These are phyloP conservation scores for Lepus townsendii DNA, from an alignment of 2,797 vertebrate species.

Conservation along the genomic window DNA sequence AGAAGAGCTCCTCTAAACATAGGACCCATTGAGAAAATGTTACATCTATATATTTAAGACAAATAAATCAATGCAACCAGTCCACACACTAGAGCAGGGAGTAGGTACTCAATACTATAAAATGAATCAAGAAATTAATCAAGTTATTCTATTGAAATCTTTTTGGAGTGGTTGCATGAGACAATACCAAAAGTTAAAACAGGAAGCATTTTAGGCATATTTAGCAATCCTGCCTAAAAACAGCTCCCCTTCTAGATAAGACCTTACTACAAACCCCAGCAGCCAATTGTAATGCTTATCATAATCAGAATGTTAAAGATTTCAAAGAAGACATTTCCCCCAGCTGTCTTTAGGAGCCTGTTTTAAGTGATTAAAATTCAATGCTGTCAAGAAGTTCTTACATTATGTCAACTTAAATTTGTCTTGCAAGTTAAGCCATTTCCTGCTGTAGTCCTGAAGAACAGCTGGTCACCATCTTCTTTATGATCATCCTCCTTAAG, in stretches of 20 bases:
- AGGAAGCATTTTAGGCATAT: not conserved
- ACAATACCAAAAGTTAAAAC: not conserved
- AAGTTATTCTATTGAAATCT: conserved; percentile 29
- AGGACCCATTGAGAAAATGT: not conserved
- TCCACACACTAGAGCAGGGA: not conserved
- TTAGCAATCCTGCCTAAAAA: conserved; percentile 46
- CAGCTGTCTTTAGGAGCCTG: conserved; percentile 78
- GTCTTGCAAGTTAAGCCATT: conserved; percentile 81
- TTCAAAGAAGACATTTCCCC: conserved; percentile 78
- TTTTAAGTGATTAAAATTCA: conserved; percentile 85
- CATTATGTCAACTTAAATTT: conserved; percentile 85
- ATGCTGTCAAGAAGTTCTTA: conserved; percentile 83
- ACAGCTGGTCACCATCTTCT: conserved; percentile 78
- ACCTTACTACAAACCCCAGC: conserved; percentile 38
- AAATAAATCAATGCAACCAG: conserved; percentile 26
- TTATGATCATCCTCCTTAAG: conserved; percentile 64
- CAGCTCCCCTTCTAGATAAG: conserved; percentile 21
- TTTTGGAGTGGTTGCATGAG: not conserved
- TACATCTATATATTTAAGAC: not conserved
- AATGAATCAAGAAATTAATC: not conserved
- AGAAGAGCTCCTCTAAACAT: not conserved
- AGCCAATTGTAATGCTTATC: conserved; percentile 77
- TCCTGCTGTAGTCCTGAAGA: conserved; percentile 71
- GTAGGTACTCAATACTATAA: not conserved
- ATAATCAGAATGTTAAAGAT: conserved; percentile 77